phyloP scores from a whole-genome alignment of 2,113 vertebrate genomes.

The Ramphastos sulfuratus region DNA sequence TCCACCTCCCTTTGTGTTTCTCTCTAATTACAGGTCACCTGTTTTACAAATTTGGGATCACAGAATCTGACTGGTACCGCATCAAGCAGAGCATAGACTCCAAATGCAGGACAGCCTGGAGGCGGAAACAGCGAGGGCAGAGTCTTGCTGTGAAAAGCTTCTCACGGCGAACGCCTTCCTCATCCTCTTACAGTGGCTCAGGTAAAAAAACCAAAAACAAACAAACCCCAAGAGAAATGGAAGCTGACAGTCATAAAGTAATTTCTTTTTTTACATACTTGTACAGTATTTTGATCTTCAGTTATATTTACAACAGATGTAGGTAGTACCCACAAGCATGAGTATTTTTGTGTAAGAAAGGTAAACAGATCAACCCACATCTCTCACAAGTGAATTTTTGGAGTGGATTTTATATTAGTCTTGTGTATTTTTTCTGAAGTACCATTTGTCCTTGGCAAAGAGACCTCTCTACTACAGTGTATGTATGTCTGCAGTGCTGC shows the following conservation, averaged over 20 bases:
- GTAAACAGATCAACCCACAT: not conserved
- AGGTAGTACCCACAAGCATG: not conserved
- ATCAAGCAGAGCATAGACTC: constrained; percentile 99
- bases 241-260: accelerated
- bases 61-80: constrained; percentile 96
- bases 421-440: not conserved
- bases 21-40: constrained; percentile 84
- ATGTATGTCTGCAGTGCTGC: not conserved
- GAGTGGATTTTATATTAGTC: not conserved
- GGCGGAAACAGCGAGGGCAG: constrained; percentile 94
- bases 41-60: constrained; percentile 95
- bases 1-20: not conserved
- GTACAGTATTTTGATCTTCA: not conserved
- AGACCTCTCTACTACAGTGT: not conserved
- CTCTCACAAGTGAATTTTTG: not conserved
- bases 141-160: constrained; percentile 98
- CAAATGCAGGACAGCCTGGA: constrained; percentile 97
- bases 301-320: not conserved
- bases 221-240: not conserved
- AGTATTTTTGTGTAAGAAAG: not conserved
- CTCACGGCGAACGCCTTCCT: constrained; percentile 87
- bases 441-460: not conserved
- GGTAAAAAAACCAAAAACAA: constrained; percentile 61
- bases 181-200: constrained; percentile 77
- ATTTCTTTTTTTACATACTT: not conserved